phyloP scores from a whole-genome alignment of 2,888 invertebrate genomes.

The Rhodophaea formosa region DNA sequence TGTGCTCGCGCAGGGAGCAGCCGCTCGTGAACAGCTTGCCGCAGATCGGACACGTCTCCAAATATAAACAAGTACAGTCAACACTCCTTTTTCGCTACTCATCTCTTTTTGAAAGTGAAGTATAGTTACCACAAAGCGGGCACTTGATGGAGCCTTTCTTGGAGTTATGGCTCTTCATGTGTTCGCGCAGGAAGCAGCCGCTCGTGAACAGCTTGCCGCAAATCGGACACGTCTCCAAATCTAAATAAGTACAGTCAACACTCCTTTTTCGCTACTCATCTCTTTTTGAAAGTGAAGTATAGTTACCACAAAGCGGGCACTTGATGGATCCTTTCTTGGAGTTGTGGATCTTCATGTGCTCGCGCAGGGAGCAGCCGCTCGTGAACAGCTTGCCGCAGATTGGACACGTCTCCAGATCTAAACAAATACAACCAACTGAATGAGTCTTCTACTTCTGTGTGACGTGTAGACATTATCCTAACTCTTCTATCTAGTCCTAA shows the following conservation, averaged over 20 bases:
- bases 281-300: not conserved
- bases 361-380: slow-evolving; percentile 75
- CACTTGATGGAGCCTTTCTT: slow-evolving; percentile 65
- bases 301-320: slow-evolving; percentile 76
- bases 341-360: slow-evolving; percentile 73
- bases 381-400: slow-evolving; percentile 77
- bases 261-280: no score
- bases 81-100: no score
- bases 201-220: slow-evolving; percentile 79
- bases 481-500: no score
- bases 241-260: slow-evolving; percentile 37
- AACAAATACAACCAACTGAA: slow-evolving; percentile 24
- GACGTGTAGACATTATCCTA: not conserved
- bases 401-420: slow-evolving; percentile 74
- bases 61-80: slow-evolving; percentile 42
- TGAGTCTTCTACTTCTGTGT: no score
- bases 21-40: slow-evolving; percentile 78
- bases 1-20: slow-evolving; percentile 77
- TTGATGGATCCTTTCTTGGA: slow-evolving; percentile 57
- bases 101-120: no score
- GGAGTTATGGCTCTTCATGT: slow-evolving; percentile 68
- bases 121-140: slow-evolving; percentile 70
- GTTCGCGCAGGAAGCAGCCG: slow-evolving; percentile 75
- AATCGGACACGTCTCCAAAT: slow-evolving; percentile 70
- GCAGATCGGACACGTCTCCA: slow-evolving; percentile 73